phyloP scores from a whole-genome alignment of 2,797 vertebrate species.

The Chelon auratus region DNA sequence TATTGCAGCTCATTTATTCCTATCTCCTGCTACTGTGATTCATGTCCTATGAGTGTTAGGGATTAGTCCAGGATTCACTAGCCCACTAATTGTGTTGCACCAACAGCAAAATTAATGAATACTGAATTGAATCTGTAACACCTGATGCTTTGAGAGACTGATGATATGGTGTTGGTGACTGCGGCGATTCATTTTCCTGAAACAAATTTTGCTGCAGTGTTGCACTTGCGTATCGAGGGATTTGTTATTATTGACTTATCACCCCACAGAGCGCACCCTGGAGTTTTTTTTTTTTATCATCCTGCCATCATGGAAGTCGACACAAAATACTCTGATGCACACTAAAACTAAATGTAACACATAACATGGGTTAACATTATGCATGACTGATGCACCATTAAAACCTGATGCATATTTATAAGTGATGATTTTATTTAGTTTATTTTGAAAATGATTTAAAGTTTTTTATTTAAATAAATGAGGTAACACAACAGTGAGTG shows the following conservation, averaged over 20 bases:
- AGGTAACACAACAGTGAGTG: too few species aligned
- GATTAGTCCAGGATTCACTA: slow-evolving; percentile 76
- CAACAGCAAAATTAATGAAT: slow-evolving; percentile 73
- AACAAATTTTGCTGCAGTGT: slow-evolving; percentile 36
- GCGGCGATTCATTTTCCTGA: slow-evolving; percentile 44
- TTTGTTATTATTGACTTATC: slow-evolving; percentile 54
- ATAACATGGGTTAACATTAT: slow-evolving; percentile 6
- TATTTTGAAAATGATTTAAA: not conserved
- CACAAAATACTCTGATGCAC: slow-evolving; percentile 4
- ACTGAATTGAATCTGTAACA: slow-evolving; percentile 63
- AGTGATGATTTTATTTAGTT: not conserved
- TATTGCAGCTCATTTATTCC: slow-evolving; percentile 78
- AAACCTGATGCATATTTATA: not conserved
- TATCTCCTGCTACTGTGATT: slow-evolving; percentile 68
- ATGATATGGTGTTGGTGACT: slow-evolving; percentile 28
- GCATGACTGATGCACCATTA: not conserved
- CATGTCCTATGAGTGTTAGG: slow-evolving; percentile 71
- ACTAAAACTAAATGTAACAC: not conserved
- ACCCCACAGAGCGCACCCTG: slow-evolving; percentile 19
- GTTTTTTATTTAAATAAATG: too few species aligned
- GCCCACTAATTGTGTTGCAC: slow-evolving; percentile 70
- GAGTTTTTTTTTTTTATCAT: slow-evolving; percentile 17
- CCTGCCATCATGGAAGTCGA: slow-evolving; percentile 17
- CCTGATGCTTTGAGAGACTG: slow-evolving; percentile 55
- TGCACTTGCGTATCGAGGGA: slow-evolving; percentile 37